Percentiles rank a stretch among this genome's conserved stretches.
Conservation (phyloP, 2,113 vertebrate genomes). For the Sphyrna mokarran region DNA sequence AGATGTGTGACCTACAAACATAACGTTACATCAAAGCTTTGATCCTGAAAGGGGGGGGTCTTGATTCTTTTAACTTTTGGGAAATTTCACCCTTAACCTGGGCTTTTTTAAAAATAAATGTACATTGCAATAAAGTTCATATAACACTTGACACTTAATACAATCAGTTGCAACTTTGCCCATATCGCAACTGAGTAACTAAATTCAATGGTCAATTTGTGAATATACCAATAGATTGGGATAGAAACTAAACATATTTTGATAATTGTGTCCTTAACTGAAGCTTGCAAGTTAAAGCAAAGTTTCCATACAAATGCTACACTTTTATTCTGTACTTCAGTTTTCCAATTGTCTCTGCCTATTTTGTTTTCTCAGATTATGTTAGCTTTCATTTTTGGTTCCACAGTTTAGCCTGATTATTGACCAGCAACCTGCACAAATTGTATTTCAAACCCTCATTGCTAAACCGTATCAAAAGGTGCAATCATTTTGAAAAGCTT, state of each 20-base stretch:
- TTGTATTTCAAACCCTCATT: not conserved
- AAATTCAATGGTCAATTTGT: not conserved
- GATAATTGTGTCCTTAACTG: not conserved
- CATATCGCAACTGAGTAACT: not conserved
- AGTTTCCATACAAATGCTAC: not conserved
- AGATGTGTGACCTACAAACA: not conserved
- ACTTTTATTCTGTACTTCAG: not conserved
- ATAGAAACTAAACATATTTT: not conserved
- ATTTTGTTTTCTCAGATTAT: not conserved
- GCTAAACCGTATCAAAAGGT: not conserved
- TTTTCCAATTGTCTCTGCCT: not conserved
- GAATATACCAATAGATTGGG: not conserved
- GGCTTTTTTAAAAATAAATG: not conserved
- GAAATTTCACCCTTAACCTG: not conserved
- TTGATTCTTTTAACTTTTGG: not conserved
- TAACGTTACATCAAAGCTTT: not conserved
- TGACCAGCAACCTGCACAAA: not conserved
- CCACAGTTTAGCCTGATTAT: not conserved
- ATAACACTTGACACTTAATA: not conserved
- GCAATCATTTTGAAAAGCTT: conserved; percentile 12
- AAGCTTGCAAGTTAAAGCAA: not conserved
- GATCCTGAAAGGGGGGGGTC: not conserved
- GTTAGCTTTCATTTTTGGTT: not conserved
- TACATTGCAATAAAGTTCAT: not conserved
- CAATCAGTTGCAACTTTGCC: not conserved